Percentiles rank a stretch among this genome's conserved stretches.
Evolutionary conservation across 1,140 invertebrate species (phyloP).

Genomic region (Chionoecetes opilio): DNA sequence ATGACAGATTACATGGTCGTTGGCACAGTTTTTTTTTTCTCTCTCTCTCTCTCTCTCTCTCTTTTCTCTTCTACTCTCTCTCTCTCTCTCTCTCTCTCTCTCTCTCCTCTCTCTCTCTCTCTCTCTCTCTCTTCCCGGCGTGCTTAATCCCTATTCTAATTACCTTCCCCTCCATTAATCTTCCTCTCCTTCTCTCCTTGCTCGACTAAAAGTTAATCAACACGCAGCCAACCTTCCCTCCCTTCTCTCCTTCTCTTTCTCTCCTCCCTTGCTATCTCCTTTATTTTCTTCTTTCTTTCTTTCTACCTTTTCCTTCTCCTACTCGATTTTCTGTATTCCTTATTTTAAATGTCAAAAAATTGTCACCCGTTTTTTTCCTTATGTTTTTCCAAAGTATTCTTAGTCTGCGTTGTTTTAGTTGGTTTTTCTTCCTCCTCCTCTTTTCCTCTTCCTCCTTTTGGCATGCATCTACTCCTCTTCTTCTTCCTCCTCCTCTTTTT

Average conservation of each 20-base stretch:
- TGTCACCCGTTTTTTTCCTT: too few species aligned
- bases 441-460: neutral
- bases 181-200: neutral
- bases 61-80: neutral
- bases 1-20: too few species aligned
- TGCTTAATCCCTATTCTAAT: neutral
- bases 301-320: neutral
- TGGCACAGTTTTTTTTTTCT: too few species aligned
- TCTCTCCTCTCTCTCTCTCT: conserved; percentile 9
- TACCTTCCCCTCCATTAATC: neutral
- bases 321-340: neutral
- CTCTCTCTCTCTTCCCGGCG: neutral
- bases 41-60: conserved; percentile 8
- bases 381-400: neutral
- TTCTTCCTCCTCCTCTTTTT: neutral
- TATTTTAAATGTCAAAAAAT: too few species aligned
- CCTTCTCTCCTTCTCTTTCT: neutral
- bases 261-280: neutral
- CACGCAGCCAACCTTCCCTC: neutral
- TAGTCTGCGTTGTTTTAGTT: too few species aligned
- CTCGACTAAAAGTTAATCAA: neutral
- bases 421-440: too few species aligned
- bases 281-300: neutral
- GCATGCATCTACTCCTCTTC: neutral
- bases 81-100: neutral